Evolutionary conservation across 2,113 vertebrate genomes (phyloP).

Genomic region (Alligator mississippiensis): DNA sequence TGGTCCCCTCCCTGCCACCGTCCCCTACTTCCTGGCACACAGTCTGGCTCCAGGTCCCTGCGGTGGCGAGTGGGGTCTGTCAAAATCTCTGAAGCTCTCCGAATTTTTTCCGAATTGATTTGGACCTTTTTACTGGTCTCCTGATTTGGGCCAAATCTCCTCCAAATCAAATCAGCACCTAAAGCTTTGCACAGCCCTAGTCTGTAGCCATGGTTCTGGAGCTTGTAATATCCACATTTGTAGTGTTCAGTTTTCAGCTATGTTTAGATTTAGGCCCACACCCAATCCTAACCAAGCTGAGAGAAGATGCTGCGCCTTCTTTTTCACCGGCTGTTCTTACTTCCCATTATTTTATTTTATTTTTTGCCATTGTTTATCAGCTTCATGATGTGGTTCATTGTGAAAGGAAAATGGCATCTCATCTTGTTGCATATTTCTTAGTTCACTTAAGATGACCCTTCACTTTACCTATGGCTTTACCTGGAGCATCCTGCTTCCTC

Average conservation of each 20-base stretch:
- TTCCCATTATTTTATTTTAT: not conserved
- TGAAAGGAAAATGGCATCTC: not conserved
- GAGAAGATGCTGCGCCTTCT: not conserved
- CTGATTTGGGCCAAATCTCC: no score
- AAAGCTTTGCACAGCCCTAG: no score
- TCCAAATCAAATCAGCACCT: no score
- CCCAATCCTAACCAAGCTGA: not conserved
- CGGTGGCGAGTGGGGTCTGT: no score
- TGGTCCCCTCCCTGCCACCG: no score
- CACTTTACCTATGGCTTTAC: not conserved
- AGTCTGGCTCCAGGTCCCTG: no score
- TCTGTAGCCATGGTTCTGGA: fast-evolving
- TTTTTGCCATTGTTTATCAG: not conserved
- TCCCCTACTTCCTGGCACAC: no score
- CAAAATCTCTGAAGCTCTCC: no score
- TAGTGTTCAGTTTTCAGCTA: not conserved
- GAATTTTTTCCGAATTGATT: no score
- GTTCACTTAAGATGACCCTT: not conserved
- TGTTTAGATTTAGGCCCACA: not conserved
- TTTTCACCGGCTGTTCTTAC: not conserved
- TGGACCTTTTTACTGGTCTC: no score
- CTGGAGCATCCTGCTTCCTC: not conserved
- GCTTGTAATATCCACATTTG: not conserved
- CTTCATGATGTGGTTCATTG: not conserved
- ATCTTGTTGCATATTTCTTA: not conserved